Evolutionary conservation across 2,113 vertebrate genomes (phyloP), one percentile per base, ranked within the genome.

Genomic region (Theristicus caerulescens): DNA sequence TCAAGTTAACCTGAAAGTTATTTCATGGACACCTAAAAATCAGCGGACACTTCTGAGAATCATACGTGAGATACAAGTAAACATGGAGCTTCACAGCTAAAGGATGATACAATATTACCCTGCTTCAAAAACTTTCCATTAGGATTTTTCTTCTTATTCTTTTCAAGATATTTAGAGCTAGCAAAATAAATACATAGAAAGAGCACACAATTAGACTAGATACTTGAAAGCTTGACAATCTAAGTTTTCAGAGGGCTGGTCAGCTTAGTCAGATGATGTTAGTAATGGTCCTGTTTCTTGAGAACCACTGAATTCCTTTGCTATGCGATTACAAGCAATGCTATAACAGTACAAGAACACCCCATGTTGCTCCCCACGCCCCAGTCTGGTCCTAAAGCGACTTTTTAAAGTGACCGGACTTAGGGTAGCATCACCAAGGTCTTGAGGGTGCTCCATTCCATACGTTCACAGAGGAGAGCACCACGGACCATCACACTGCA

Each of bases 401-500:
- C 32, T 34, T 67, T 26, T 27, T 67, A 9, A 88, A 65, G 67
- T 3, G 26, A 52, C 16, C 66, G 80, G 34, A 36, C 26, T 61
- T 29, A 5, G 51, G 6, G 9, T 7, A 67, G 34, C 21, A 52
- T 7, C 77, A n/a, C 34, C 54, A 31, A 57, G 9, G 21, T 36
- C 57, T 85, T 47, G 36, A 34, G 22, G 16, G 31, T 24, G 34
- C 7, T 90, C 25, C 15, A 16, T 16, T 73, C 54, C 40, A 15
- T 2, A 8, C 0, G 3, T 27, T 36, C 49, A 21, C 8, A n/a
- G 58, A 70, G 11, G 19, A 78, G 16, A 90, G 15, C 82, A 86
- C 14, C n/a, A 54, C 0, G 0, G 47, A 73, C 12, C 38, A 24
- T 4, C 14, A 25, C 51, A 2, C 6, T 61, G 65, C 17, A 55